These are phyloP conservation scores for Ectemnius lituratus DNA, from an alignment of 2,888 invertebrate species.

Conservation along the genomic window DNA sequence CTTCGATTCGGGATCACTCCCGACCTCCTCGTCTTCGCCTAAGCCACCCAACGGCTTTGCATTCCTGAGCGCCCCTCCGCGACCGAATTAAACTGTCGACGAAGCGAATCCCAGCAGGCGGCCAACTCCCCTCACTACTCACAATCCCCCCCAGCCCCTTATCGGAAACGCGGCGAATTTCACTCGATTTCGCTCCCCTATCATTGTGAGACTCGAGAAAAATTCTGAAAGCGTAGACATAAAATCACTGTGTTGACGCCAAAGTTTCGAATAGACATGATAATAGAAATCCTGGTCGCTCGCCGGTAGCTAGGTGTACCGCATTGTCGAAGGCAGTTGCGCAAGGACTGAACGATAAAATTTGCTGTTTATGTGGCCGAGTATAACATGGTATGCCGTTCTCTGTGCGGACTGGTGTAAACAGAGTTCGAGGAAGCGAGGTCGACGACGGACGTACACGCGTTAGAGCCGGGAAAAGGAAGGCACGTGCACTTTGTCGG, in stretches of 20 bases:
- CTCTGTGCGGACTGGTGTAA: neutral
- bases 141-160: no score
- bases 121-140: no score
- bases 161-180: constrained; percentile 2
- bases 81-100: no score
- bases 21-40: neutral
- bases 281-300: no score
- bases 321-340: neutral
- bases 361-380: no score
- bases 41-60: constrained; percentile 23
- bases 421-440: constrained; percentile 16
- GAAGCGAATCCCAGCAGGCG: no score
- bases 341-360: neutral
- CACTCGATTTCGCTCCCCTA: neutral
- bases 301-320: no score
- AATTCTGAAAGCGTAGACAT: no score
- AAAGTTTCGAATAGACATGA: no score
- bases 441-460: neutral
- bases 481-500: constrained; percentile 20
- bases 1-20: neutral
- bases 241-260: no score
- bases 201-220: no score
- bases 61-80: constrained; percentile 6
- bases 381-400: no score
- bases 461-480: constrained; percentile 15